Conservation (phyloP, 2,797 vertebrate species). For the Thaleichthys pacificus region DNA sequence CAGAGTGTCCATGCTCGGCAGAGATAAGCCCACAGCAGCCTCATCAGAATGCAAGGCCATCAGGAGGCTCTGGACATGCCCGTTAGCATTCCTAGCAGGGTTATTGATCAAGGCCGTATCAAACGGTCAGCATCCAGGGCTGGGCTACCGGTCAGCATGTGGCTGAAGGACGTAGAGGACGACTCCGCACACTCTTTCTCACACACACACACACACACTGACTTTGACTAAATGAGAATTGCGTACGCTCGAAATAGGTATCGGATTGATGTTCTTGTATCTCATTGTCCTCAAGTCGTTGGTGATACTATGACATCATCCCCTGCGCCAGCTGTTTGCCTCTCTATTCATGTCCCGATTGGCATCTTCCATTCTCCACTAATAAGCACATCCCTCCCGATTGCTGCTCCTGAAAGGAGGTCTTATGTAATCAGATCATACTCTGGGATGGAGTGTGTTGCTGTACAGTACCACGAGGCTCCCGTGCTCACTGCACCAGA, state of each 20-base stretch:
- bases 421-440: conserved; percentile 9
- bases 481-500: neutral
- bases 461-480: conserved; percentile 10
- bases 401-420: conserved; percentile 25
- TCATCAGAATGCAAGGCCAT: conserved; percentile 71
- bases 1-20: neutral
- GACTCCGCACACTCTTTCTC: neutral
- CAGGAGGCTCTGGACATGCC: conserved; percentile 53
- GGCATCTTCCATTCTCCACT: conserved; percentile 33
- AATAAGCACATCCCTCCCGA: conserved; percentile 35
- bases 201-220: neutral
- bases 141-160: conserved; percentile 25
- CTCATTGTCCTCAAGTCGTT: neutral
- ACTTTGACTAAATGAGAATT: too few species aligned
- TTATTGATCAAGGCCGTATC: conserved; percentile 68
- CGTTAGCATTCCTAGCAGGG: conserved; percentile 62
- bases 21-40: conserved; percentile 45
- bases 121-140: conserved; percentile 48
- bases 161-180: conserved; percentile 45
- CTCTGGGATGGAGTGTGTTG: neutral
- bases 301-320: conserved; percentile 27
- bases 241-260: neutral
- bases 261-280: neutral
- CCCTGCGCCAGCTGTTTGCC: conserved; percentile 30
- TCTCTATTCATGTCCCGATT: conserved; percentile 33